Evolutionary conservation across 1,140 invertebrate genomes (phyloP).

Genomic region (Harlomillsia oculata): DNA sequence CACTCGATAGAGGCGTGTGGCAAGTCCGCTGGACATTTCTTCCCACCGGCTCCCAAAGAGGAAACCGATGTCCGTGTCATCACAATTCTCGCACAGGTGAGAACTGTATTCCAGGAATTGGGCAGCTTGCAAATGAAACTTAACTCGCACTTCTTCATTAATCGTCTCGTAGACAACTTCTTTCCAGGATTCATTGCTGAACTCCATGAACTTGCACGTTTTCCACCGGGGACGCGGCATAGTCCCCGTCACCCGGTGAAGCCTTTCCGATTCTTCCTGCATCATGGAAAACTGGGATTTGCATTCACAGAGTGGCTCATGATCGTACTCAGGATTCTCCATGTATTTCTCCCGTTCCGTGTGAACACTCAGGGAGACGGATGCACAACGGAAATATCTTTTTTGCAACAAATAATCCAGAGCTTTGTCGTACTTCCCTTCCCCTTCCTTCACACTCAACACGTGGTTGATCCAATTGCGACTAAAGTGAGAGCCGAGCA

Average conservation of each 20-base stretch:
- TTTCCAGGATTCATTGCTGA: constrained; percentile 24
- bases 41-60: constrained; percentile 19
- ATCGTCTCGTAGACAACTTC: constrained; percentile 32
- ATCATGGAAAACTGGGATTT: background rate
- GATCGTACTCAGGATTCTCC: no score
- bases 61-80: constrained; percentile 17
- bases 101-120: constrained; percentile 23
- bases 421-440: no score
- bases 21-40: background rate
- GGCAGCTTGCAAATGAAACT: constrained; percentile 29
- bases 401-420: no score
- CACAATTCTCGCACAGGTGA: constrained; percentile 21
- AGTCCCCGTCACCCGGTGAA: background rate
- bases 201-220: constrained; percentile 30
- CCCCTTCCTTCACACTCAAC: no score
- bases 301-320: no score
- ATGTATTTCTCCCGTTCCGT: background rate
- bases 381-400: constrained; percentile 21
- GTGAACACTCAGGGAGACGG: background rate
- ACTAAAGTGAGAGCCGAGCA: constrained; percentile 48
- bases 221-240: background rate
- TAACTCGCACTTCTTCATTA: constrained; percentile 26
- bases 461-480: no score
- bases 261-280: background rate
- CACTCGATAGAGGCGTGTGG: background rate